A percentile compares a stretch with the other conserved stretches of the same genome.
phyloP scores from a whole-genome alignment of 2,888 invertebrate species.

The Thecophora atra region DNA sequence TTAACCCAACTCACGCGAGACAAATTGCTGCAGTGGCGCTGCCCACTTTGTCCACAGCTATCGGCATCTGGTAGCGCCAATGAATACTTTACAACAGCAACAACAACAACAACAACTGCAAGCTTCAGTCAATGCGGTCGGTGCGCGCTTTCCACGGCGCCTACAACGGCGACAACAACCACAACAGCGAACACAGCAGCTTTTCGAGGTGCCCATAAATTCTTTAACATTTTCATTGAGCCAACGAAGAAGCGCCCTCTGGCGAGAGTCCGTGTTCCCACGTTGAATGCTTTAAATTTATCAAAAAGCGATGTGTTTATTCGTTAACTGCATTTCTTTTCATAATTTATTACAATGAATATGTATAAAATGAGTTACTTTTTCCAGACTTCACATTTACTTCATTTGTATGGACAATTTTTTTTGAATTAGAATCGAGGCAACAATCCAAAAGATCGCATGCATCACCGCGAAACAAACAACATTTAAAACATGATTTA shows the following conservation, averaged over 20 bases:
- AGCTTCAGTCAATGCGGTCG: neutral
- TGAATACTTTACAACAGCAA: neutral
- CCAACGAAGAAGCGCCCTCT: neutral
- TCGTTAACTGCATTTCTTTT: no score
- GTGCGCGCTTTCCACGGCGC: neutral
- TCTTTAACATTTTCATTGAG: slow-evolving; percentile 5
- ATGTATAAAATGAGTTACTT: no score
- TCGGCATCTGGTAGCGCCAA: neutral
- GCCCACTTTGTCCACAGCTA: neutral
- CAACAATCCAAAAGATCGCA: neutral
- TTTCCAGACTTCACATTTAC: neutral
- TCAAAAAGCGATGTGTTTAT: no score
- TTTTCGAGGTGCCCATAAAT: neutral
- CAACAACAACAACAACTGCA: neutral
- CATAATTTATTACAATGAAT: no score
- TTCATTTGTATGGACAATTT: no score
- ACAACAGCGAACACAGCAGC: neutral
- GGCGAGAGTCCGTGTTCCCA: no score
- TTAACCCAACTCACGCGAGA: neutral
- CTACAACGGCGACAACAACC: slow-evolving; percentile 1
- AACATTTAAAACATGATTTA: neutral
- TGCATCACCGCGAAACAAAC: neutral
- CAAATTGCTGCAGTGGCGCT: neutral
- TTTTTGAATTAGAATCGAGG: no score
- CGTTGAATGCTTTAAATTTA: neutral